These are phyloP conservation scores for Cheirogaleus major DNA, from an alignment of 2,797 vertebrate species.

Conservation along the genomic window DNA sequence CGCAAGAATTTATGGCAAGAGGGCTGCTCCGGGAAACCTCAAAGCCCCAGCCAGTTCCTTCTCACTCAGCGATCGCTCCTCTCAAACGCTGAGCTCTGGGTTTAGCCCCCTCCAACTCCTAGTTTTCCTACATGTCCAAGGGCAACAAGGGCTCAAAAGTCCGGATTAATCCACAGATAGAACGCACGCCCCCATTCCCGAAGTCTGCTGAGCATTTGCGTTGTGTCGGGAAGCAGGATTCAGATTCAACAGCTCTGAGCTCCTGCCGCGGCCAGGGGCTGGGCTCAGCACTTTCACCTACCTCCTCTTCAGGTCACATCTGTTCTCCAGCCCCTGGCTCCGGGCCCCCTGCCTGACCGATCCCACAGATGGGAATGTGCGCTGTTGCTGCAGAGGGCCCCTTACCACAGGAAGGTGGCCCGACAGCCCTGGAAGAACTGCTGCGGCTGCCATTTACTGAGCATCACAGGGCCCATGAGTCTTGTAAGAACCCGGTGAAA, in stretches of 20 bases:
- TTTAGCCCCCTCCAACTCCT: not conserved
- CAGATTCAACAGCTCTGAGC: conserved; percentile 58
- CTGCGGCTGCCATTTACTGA: conserved; percentile 20
- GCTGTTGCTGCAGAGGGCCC: conserved; percentile 22
- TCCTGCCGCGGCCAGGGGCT: conserved; percentile 66
- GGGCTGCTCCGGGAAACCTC: conserved; percentile 1
- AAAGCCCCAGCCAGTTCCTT: not conserved
- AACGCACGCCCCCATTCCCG: not conserved
- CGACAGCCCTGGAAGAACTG: conserved; percentile 28
- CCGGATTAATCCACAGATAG: not conserved
- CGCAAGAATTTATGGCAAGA: not conserved
- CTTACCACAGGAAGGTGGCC: conserved; percentile 43
- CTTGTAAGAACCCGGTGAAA: not conserved
- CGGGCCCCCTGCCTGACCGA: conserved; percentile 69
- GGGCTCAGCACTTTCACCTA: conserved; percentile 77
- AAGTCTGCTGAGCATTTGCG: conserved; percentile 17
- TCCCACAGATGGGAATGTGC: conserved; percentile 71
- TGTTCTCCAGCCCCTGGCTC: conserved; percentile 74
- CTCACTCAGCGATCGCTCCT: not conserved
- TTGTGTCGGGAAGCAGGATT: conserved; percentile 31
- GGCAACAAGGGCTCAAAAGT: not conserved
- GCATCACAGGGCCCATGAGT: not conserved
- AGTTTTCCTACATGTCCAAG: not conserved
- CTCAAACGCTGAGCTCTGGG: not conserved
- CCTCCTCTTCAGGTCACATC: conserved; percentile 78